Conservation (phyloP, 2,797 vertebrate genomes). For the Chloroceryle inda region DNA sequence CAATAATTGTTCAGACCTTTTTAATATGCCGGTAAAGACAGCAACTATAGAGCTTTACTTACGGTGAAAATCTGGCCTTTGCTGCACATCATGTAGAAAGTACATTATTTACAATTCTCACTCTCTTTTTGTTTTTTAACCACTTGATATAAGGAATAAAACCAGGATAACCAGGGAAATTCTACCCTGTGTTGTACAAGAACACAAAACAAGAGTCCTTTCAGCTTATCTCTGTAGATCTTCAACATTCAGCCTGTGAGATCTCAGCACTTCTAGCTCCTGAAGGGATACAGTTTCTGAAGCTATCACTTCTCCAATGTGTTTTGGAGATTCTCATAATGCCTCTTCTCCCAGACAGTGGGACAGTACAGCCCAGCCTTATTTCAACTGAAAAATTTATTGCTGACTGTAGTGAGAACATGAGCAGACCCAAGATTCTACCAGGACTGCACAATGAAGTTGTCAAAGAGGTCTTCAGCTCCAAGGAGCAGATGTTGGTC, state of each 20-base stretch:
- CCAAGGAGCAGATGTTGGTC: background rate
- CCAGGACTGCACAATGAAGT: background rate
- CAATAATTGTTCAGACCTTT: background rate
- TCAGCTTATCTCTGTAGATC: background rate
- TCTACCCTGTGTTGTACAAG: background rate
- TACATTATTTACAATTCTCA: background rate
- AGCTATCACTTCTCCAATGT: background rate
- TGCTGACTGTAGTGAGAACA: background rate
- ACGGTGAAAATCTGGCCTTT: background rate
- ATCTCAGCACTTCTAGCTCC: background rate
- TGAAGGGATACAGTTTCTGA: background rate
- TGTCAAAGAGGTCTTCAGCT: background rate
- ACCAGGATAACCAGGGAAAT: background rate
- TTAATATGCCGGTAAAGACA: background rate
- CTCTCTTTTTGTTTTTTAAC: background rate
- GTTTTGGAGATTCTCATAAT: background rate
- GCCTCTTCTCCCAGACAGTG: background rate
- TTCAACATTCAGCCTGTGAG: background rate
- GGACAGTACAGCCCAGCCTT: background rate
- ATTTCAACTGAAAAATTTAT: background rate
- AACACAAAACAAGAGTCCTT: background rate
- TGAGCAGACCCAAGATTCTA: background rate
- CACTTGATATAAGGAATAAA: background rate
- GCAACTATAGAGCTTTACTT: background rate
- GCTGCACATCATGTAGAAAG: background rate